Percentiles rank a stretch among this genome's conserved stretches.
phyloP scores from a whole-genome alignment of 1,140 invertebrate species.

The Maniola jurtina region DNA sequence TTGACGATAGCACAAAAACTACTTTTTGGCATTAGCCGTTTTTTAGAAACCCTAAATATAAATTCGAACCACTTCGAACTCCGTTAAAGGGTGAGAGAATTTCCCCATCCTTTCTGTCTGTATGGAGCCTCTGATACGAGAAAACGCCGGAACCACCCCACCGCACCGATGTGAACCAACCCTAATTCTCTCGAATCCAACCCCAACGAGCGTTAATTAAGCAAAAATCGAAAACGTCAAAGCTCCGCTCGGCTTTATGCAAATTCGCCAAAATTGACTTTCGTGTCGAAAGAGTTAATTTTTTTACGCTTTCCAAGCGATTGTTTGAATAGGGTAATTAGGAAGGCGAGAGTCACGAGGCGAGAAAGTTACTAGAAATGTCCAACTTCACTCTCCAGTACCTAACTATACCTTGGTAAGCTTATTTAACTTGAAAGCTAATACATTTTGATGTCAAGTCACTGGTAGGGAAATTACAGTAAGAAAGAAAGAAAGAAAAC shows the following conservation, averaged over 20 bases:
- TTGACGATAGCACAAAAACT: no score
- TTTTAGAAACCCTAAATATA: no score
- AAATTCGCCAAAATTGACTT: conserved; percentile 65
- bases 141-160: background rate
- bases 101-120: no score
- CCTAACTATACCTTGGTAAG: background rate
- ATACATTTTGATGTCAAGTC: background rate
- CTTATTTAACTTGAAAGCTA: conserved; percentile 4
- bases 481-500: no score
- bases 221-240: conserved; percentile 72
- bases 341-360: conserved; percentile 36
- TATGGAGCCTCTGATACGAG: background rate
- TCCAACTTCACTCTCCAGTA: conserved; percentile 17
- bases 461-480: no score
- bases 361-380: conserved; percentile 28
- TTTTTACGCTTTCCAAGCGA: conserved; percentile 46
- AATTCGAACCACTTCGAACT: no score
- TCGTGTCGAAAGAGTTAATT: conserved; percentile 54
- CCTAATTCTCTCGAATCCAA: conserved; percentile 56
- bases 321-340: conserved; percentile 62
- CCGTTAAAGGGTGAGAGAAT: no score
- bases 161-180: conserved; percentile 15
- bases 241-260: conserved; percentile 60
- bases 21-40: no score
- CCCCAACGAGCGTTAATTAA: conserved; percentile 68